These are phyloP conservation scores for Dreissena polymorpha DNA, from an alignment of 1,140 invertebrate species.

Conservation along the genomic window DNA sequence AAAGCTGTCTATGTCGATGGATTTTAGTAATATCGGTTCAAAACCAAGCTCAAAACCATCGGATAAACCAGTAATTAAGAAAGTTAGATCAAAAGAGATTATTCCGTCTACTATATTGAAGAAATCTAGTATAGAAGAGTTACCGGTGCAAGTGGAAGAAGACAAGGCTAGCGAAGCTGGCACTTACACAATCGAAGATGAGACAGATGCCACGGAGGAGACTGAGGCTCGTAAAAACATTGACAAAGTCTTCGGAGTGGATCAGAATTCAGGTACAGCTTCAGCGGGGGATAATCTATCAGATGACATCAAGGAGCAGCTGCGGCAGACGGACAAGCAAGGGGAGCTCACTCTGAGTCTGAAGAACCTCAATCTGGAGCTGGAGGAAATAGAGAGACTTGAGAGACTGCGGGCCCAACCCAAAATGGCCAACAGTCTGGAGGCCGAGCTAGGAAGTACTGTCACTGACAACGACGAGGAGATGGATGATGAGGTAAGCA, in stretches of 20 bases:
- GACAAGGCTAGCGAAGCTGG: constrained; percentile 90
- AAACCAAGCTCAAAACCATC: neutral
- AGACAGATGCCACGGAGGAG: constrained; percentile 90
- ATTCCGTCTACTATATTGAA: constrained; percentile 21
- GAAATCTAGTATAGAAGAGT: constrained; percentile 30
- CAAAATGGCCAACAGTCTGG: constrained; percentile 56
- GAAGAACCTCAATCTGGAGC: constrained; percentile 62
- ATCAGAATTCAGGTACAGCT: constrained; percentile 45
- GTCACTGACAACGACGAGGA: constrained; percentile 31
- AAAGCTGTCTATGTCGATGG: constrained; percentile 29
- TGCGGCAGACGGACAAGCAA: constrained; percentile 29
- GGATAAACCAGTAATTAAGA: constrained; percentile 22
- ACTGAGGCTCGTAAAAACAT: constrained; percentile 93
- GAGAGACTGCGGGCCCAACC: constrained; percentile 18
- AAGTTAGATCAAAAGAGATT: constrained; percentile 41
- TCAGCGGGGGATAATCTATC: constrained; percentile 9
- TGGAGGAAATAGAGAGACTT: constrained; percentile 56
- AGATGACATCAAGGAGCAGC: constrained; percentile 31
- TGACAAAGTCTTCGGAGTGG: constrained; percentile 87
- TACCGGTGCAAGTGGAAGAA: constrained; percentile 52
- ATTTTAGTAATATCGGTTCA: neutral
- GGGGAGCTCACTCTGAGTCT: constrained; percentile 40
- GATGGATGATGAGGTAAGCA: constrained; percentile 34
- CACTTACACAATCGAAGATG: constrained; percentile 88
- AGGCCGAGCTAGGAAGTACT: constrained; percentile 62